Conservation (phyloP, 2,797 vertebrate species). For the Macroramphosus scolopax region DNA sequence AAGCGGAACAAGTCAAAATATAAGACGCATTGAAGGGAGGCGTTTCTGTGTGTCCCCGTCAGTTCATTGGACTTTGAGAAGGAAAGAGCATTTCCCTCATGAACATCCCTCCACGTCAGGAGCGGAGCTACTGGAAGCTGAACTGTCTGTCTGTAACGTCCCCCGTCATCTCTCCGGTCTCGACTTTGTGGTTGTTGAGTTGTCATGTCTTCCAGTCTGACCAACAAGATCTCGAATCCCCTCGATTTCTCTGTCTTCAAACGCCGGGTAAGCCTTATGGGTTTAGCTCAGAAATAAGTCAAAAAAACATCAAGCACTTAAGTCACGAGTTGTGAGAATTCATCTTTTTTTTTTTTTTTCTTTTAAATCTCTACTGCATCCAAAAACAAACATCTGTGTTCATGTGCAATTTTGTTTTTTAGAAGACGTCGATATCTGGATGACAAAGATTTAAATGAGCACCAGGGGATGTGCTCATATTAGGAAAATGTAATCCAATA, state of each 20-base stretch:
- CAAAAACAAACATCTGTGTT: constrained; percentile 19
- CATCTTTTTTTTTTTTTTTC: too few relatives aligned
- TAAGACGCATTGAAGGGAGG: neutral
- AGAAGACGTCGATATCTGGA: constrained; percentile 21
- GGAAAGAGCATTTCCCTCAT: neutral
- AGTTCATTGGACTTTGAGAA: too few relatives aligned
- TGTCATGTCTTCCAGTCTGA: constrained; percentile 65
- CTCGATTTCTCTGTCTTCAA: constrained; percentile 42
- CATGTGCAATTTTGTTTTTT: too few relatives aligned
- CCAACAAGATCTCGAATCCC: constrained; percentile 43
- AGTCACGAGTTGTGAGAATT: constrained; percentile 30
- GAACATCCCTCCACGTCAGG: too few relatives aligned
- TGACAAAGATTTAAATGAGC: constrained; percentile 14
- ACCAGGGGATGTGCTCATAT: constrained; percentile 46
- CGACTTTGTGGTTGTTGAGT: constrained; percentile 42
- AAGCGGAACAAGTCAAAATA: constrained; percentile 6
- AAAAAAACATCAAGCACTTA: constrained; percentile 34
- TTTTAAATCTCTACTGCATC: too few relatives aligned
- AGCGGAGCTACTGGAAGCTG: too few relatives aligned
- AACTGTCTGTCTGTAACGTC: constrained; percentile 36
- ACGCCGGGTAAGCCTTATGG: constrained; percentile 54
- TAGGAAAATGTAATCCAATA: constrained; percentile 48
- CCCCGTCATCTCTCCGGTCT: constrained; percentile 37
- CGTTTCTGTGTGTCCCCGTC: too few relatives aligned
- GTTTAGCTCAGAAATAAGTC: constrained; percentile 46